Conservation (phyloP, 2,113 vertebrate genomes). For the Drymodes brunneopygia region DNA sequence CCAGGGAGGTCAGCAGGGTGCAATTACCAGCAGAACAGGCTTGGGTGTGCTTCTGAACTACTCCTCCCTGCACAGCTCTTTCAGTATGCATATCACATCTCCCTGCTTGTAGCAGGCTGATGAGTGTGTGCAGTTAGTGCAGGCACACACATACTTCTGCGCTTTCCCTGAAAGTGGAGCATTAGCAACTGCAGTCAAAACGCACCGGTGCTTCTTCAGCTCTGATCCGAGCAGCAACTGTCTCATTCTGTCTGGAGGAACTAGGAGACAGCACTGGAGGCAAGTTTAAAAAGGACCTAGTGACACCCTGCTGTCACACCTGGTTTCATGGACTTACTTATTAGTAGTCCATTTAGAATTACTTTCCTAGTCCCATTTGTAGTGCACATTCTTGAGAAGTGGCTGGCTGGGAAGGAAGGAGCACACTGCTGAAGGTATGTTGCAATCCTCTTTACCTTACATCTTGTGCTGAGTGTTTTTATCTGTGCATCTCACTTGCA, state of each 20-base stretch:
- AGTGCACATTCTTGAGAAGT: neutral
- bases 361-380: constrained; percentile 32
- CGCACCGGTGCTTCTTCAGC: constrained; percentile 32
- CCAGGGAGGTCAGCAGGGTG: constrained; percentile 62
- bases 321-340: constrained; percentile 15
- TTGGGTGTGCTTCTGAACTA: constrained; percentile 48
- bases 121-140: constrained; percentile 65
- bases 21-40: constrained; percentile 42
- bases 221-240: constrained; percentile 28
- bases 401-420: constrained; percentile 1
- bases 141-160: constrained; percentile 54
- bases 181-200: constrained; percentile 64
- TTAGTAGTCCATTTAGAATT: constrained; percentile 37
- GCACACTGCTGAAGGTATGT: constrained; percentile 59
- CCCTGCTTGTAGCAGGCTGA: constrained; percentile 64
- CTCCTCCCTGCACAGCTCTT: constrained; percentile 51
- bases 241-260: constrained; percentile 33
- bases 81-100: constrained; percentile 71
- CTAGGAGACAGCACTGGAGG: constrained; percentile 28
- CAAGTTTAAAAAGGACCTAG: constrained; percentile 54
- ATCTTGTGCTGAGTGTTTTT: neutral
- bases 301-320: constrained; percentile 52
- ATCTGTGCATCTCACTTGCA: constrained; percentile 19
- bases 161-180: constrained; percentile 63
- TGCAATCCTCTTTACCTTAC: neutral